Evolutionary conservation across 2,888 invertebrate genomes (phyloP).

Genomic region (Yponomeuta malinellus): DNA sequence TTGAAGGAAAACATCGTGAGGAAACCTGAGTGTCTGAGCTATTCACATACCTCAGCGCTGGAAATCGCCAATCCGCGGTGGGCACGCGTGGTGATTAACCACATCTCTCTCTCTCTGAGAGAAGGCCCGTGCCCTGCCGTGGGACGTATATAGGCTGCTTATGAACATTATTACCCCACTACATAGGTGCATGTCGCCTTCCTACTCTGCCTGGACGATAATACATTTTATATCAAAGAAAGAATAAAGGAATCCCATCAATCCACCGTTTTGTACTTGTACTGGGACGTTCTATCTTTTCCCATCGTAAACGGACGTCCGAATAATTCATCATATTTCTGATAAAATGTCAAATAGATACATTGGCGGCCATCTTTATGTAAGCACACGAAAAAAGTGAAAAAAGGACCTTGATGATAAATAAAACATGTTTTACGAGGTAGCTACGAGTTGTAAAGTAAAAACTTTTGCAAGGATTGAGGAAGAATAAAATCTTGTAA

Average conservation of each 20-base stretch:
- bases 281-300: background rate
- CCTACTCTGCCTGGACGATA: background rate
- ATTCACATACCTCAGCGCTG: too few species aligned
- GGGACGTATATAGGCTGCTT: too few species aligned
- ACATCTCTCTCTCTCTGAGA: too few species aligned
- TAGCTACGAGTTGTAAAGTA: background rate
- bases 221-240: background rate
- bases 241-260: background rate
- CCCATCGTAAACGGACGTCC: constrained; percentile 18
- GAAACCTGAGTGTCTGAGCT: too few species aligned
- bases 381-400: constrained; percentile 5
- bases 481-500: too few species aligned
- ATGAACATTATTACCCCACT: too few species aligned
- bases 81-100: too few species aligned
- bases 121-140: too few species aligned
- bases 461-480: background rate
- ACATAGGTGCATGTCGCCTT: too few species aligned
- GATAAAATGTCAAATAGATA: constrained; percentile 7
- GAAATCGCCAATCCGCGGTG: too few species aligned
- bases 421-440: constrained; percentile 8
- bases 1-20: too few species aligned
- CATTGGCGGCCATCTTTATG: constrained; percentile 6
- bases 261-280: background rate
- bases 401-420: constrained; percentile 6
- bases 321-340: constrained; percentile 6